phyloP scores from a whole-genome alignment of 2,113 vertebrate genomes.

The Poecilia latipinna region DNA sequence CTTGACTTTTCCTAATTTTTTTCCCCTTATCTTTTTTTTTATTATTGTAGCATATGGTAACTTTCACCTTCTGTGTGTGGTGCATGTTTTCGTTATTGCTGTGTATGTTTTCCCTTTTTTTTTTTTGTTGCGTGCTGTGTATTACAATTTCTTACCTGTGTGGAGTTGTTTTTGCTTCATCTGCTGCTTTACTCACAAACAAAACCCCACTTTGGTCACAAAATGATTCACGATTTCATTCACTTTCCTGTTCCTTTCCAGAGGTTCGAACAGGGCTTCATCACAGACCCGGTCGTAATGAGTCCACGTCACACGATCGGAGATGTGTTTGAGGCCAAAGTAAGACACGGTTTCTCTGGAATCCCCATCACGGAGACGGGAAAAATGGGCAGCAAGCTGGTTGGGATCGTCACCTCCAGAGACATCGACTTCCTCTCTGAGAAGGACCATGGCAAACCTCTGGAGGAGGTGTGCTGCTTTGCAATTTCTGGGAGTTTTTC shows the following conservation, averaged over 20 bases:
- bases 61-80: neutral
- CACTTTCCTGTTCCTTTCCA: conserved; percentile 30
- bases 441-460: conserved; percentile 82
- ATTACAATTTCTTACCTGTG: neutral
- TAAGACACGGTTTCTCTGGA: conserved; percentile 91
- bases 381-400: conserved; percentile 90
- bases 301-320: conserved; percentile 89
- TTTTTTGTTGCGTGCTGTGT: neutral
- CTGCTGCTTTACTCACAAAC: neutral
- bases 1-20: conserved; percentile 12
- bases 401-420: conserved; percentile 92
- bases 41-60: conserved; percentile 42
- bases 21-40: conserved; percentile 25
- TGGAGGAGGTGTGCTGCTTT: conserved; percentile 79
- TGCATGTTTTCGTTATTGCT: neutral
- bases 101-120: neutral
- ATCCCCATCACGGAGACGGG: conserved; percentile 91
- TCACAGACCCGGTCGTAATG: conserved; percentile 92
- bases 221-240: fast-evolving
- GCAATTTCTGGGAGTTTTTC: neutral
- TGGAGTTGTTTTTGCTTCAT: conserved; percentile 18
- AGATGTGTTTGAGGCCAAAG: conserved; percentile 91
- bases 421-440: conserved; percentile 93
- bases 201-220: neutral
- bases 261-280: conserved; percentile 91